These are phyloP conservation scores for Acanthis flammea DNA, from an alignment of 2,797 vertebrate genomes.

Conservation along the genomic window DNA sequence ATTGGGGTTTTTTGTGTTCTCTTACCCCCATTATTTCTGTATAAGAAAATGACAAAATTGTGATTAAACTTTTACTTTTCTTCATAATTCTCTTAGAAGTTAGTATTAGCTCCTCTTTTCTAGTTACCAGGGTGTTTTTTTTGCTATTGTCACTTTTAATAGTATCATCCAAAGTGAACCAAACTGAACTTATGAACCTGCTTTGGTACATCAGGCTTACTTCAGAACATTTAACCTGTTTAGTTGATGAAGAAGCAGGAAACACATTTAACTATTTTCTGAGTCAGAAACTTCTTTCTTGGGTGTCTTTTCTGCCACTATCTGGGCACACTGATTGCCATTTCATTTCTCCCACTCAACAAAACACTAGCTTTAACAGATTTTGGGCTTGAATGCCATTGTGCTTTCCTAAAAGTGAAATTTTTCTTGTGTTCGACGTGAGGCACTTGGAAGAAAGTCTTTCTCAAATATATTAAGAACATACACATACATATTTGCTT, in stretches of 20 bases:
- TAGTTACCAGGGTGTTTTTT: fast-evolving
- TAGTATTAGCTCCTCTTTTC: background rate
- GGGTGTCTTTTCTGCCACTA: background rate
- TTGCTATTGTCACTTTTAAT: background rate
- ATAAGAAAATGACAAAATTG: background rate
- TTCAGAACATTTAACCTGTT: background rate
- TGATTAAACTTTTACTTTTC: background rate
- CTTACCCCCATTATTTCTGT: fast-evolving
- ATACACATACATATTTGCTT: background rate
- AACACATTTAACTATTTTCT: background rate
- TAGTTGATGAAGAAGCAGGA: background rate
- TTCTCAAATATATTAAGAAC: background rate
- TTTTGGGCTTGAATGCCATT: background rate
- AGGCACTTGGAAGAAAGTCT: background rate
- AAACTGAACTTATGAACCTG: background rate
- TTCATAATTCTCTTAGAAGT: background rate
- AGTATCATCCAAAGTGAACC: background rate
- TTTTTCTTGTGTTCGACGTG: background rate
- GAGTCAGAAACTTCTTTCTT: background rate
- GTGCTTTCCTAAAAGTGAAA: background rate
- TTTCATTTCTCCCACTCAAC: background rate
- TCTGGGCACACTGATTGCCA: background rate
- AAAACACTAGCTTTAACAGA: background rate
- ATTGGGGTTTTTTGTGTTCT: background rate
- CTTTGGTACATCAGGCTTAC: background rate